Evolutionary conservation across 2,797 vertebrate species (phyloP).

Genomic region (Gymnoscopelus braueri): DNA sequence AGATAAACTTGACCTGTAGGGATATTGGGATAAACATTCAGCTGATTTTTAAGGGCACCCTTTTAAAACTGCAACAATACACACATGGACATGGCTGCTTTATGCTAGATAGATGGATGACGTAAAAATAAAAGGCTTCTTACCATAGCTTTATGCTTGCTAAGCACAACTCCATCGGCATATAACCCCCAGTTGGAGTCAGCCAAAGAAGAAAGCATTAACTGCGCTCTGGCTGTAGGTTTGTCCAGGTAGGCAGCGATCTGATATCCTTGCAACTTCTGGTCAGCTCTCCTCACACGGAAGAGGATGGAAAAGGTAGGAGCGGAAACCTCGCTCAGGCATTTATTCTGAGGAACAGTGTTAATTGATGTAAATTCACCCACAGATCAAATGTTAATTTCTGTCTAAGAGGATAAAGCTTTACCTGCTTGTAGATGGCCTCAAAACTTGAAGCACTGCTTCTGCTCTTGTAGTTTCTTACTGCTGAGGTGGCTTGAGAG

Average conservation of each 20-base stretch:
- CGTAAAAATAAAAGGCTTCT: constrained; percentile 31
- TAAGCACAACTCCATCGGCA: constrained; percentile 74
- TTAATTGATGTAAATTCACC: neutral
- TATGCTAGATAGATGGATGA: neutral
- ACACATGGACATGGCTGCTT: neutral
- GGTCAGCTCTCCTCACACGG: constrained; percentile 55
- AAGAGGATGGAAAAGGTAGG: constrained; percentile 66
- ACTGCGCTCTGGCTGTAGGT: constrained; percentile 60
- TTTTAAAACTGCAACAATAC: neutral
- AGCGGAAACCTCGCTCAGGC: constrained; percentile 61
- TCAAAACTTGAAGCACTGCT: constrained; percentile 59
- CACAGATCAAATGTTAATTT: neutral
- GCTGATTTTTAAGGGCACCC: neutral
- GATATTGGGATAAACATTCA: neutral
- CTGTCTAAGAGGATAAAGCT: neutral
- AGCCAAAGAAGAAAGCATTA: constrained; percentile 72
- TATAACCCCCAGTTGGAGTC: constrained; percentile 80
- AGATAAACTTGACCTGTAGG: constrained; percentile 71
- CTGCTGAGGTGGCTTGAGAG: constrained; percentile 32
- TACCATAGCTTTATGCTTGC: constrained; percentile 82
- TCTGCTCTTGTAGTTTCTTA: constrained; percentile 1
- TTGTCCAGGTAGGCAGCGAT: constrained; percentile 65
- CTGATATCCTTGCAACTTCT: constrained; percentile 71
- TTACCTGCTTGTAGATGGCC: constrained; percentile 51
- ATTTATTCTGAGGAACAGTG: constrained; percentile 52